A percentile compares a stretch with the other conserved stretches of the same genome.
These are phyloP conservation scores for Chrysolina americana DNA, from an alignment of 2,888 invertebrate species.

Conservation along the genomic window DNA sequence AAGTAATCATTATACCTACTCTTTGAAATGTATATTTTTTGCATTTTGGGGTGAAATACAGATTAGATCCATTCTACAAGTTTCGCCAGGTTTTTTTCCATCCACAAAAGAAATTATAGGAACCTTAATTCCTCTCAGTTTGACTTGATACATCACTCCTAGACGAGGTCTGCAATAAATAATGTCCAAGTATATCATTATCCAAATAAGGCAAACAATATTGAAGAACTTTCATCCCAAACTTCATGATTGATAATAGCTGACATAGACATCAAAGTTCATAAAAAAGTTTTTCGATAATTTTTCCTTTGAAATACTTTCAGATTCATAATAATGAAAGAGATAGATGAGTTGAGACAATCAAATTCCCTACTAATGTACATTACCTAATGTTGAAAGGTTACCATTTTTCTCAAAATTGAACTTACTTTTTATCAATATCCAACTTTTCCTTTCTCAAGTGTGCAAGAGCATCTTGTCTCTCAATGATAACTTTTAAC, in stretches of 20 bases:
- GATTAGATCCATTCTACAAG: slow-evolving; percentile 27
- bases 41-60: slow-evolving; percentile 65
- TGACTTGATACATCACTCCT: slow-evolving; percentile 58
- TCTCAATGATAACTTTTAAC: slow-evolving; percentile 52
- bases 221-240: too few species aligned
- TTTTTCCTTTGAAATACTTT: too few species aligned
- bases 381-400: not conserved
- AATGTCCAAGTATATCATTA: not conserved
- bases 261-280: too few species aligned
- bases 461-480: slow-evolving; percentile 43
- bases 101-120: slow-evolving; percentile 52
- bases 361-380: too few species aligned
- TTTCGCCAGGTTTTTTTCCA: slow-evolving; percentile 34
- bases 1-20: slow-evolving; percentile 39
- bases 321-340: too few species aligned
- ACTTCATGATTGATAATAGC: too few species aligned
- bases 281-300: too few species aligned
- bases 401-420: not conserved
- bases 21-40: slow-evolving; percentile 63
- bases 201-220: too few species aligned
- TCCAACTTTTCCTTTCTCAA: slow-evolving; percentile 36
- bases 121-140: slow-evolving; percentile 48
- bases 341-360: too few species aligned
- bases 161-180: slow-evolving; percentile 54
- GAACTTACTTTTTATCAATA: slow-evolving; percentile 38